Evolutionary conservation across 2,797 vertebrate genomes (phyloP).

Genomic region (Hippocampus kuda): DNA sequence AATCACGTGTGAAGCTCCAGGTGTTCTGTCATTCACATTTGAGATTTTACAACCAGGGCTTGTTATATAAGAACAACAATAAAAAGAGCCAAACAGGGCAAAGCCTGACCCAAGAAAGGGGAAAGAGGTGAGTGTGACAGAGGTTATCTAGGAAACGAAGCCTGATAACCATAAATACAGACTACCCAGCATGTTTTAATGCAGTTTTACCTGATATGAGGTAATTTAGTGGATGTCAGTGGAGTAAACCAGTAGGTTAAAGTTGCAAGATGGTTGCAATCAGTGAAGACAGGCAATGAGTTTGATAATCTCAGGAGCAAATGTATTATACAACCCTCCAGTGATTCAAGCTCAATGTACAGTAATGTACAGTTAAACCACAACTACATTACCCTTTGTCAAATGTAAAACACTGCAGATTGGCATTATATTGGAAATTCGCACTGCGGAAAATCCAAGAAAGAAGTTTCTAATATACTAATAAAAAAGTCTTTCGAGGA

Average conservation of each 20-base stretch:
- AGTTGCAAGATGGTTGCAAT: constrained; percentile 18
- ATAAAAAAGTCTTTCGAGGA: not conserved
- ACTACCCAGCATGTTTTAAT: not conserved
- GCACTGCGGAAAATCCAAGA: not conserved
- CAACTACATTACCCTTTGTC: not conserved
- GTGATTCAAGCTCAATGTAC: not conserved
- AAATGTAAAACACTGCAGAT: not conserved
- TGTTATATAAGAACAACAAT: constrained; percentile 15
- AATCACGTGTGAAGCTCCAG: constrained; percentile 7
- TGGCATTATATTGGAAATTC: not conserved
- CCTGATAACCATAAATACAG: constrained; percentile 10
- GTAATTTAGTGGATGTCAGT: constrained; percentile 27
- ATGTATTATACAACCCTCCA: not conserved
- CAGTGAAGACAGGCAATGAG: not conserved
- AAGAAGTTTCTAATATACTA: not conserved
- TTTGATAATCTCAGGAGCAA: not conserved
- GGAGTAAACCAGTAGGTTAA: constrained; percentile 24
- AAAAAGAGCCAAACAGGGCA: constrained; percentile 20
- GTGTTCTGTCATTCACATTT: constrained; percentile 11
- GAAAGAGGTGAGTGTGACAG: constrained; percentile 18
- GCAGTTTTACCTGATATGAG: not conserved
- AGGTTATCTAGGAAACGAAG: constrained; percentile 15
- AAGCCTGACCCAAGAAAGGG: constrained; percentile 40
- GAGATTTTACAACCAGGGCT: constrained; percentile 2
- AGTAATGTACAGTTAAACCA: not conserved